Evolutionary conservation across 2,888 invertebrate genomes (phyloP).

Genomic region (Drosophila rubida): DNA sequence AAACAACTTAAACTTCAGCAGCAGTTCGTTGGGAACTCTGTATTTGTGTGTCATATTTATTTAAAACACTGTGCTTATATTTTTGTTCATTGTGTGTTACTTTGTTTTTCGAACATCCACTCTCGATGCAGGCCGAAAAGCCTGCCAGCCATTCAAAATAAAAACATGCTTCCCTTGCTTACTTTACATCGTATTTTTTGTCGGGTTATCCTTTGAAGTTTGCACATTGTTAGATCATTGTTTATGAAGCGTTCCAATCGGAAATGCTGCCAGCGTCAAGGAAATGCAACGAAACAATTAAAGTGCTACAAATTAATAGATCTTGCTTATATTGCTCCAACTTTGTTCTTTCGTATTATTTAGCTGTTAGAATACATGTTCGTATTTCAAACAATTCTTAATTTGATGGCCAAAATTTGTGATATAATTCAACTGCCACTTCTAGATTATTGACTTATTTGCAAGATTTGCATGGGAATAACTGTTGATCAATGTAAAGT

Average conservation of each 20-base stretch:
- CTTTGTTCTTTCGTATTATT: too few species aligned
- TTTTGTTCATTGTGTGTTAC: constrained; percentile 14
- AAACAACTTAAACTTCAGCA: constrained; percentile 19
- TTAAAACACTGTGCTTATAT: constrained; percentile 67
- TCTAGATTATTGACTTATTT: too few species aligned
- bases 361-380: too few species aligned
- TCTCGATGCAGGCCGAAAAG: constrained; percentile 29
- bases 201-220: constrained; percentile 51
- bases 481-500: too few species aligned
- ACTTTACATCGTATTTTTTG: not conserved
- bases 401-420: too few species aligned
- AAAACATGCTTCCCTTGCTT: not conserved
- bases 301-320: too few species aligned
- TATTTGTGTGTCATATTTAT: constrained; percentile 75
- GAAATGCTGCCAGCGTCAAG: too few species aligned
- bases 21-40: constrained; percentile 39
- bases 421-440: too few species aligned
- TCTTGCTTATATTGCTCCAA: too few species aligned
- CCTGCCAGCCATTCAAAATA: constrained; percentile 34
- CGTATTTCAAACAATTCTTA: too few species aligned
- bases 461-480: not conserved
- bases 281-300: constrained; percentile 1
- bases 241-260: constrained; percentile 50
- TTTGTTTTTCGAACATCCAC: constrained; percentile 46
- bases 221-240: constrained; percentile 22